Base-by-base conservation (phyloP, 2,888 invertebrate species). In the Ectobius pallidus region DNA sequence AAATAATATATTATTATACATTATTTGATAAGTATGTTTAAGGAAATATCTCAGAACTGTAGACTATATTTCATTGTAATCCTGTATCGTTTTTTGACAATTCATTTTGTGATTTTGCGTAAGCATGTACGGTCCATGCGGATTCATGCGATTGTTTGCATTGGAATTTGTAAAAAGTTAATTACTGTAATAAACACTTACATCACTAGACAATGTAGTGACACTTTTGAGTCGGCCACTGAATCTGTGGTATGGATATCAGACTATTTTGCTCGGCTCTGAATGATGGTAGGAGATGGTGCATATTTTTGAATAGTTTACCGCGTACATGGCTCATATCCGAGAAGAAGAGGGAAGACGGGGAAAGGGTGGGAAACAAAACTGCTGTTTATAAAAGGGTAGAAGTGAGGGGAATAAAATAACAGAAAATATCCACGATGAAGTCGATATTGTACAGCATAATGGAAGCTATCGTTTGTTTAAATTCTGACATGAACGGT, bases 291-390 rank as follows among this genome's bases (percentile, higher is more conserved):
- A 52, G 52, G 52, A 52, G 63, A 34, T n/a, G 22, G 63, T 63
- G 63, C 42, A 63, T 63, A 63, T 63, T 63, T 63, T 63, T 63
- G 39, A 63, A 63, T 63, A 63, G 63, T 63, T 63, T 63, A 63
- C 39, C 42, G 42, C 34, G 42, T 63, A 42, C 63, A 22, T 30
- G 61, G 52, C 52, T 52, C 52, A 52, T 11, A 52, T 52, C 20
- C 52, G 52, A 52, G 52, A 25, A 22, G 49, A 49, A 22, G 49
- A 22, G 18, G 52, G 9, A 25, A 11, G 11, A 25, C 9, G 25
- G 52, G 52, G 52, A 25, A 52, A 52, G 52, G 52, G 52, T 52
- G 52, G 52, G 52, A 52, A 52, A 52, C 25, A 52, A 25, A 52
- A 52, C 52, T 52, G 63, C 63, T 63, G 63, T 25, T 63, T 22